Evolutionary conservation across 1,140 invertebrate species (phyloP).

Genomic region (Acromyrmex echinatior): DNA sequence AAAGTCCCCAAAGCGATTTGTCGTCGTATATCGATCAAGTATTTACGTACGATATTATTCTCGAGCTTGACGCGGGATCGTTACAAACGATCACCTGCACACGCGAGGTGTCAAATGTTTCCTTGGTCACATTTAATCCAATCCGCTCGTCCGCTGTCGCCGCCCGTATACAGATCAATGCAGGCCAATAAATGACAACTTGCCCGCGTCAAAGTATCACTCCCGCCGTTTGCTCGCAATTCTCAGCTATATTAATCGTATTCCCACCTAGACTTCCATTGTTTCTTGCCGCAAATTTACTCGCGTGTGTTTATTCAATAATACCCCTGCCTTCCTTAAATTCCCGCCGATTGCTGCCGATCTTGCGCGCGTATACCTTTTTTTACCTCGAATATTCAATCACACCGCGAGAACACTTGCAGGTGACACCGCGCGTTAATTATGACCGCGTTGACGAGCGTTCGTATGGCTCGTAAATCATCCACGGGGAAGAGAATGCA

Average conservation of each 20-base stretch:
- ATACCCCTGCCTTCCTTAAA: too few species aligned
- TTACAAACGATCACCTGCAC: not conserved
- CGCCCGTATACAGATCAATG: conserved; percentile 54
- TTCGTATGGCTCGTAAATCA: conserved; percentile 21
- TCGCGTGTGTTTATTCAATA: too few species aligned
- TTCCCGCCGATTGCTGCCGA: too few species aligned
- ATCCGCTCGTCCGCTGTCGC: conserved; percentile 25
- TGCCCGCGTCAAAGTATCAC: conserved; percentile 14
- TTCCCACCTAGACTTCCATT: not conserved
- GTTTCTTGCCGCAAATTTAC: too few species aligned
- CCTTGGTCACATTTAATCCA: conserved; percentile 23
- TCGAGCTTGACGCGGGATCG: not conserved
- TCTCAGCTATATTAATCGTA: not conserved
- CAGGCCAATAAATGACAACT: conserved; percentile 42
- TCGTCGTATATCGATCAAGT: too few species aligned
- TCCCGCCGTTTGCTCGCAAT: not conserved
- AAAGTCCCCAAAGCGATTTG: too few species aligned
- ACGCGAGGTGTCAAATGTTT: conserved; percentile 2
- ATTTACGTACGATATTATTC: not conserved
- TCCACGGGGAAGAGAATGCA: conserved; percentile 28
- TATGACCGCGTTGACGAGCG: not conserved
- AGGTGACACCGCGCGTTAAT: not conserved
- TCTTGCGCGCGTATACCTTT: too few species aligned
- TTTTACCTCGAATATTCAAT: not conserved
- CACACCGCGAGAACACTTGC: not conserved